Evolutionary conservation across 2,888 invertebrate genomes (phyloP).

Genomic region (Dysmachus trigonus): DNA sequence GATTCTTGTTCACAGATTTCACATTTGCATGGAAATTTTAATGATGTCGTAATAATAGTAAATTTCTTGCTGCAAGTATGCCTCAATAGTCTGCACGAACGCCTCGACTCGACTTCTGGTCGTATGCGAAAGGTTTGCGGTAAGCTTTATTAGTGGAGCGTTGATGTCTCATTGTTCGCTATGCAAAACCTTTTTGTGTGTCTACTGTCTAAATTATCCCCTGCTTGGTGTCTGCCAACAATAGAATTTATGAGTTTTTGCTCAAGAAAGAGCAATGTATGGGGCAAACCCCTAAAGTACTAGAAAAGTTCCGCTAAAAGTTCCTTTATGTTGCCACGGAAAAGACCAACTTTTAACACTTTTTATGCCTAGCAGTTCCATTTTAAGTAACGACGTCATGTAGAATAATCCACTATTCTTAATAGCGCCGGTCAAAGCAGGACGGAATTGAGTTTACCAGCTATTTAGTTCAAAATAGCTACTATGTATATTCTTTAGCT

Average conservation of each 20-base stretch:
- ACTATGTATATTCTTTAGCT: background rate
- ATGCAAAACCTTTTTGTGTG: constrained; percentile 41
- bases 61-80: constrained; percentile 44
- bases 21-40: constrained; percentile 50
- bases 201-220: constrained; percentile 32
- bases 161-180: constrained; percentile 41
- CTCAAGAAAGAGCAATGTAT: background rate
- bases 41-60: constrained; percentile 49
- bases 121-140: constrained; percentile 15
- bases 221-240: constrained; percentile 27
- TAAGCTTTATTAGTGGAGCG: constrained; percentile 43
- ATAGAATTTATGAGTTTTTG: constrained; percentile 27
- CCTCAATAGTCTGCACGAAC: constrained; percentile 39
- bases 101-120: constrained; percentile 13
- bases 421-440: background rate
- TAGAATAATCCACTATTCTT: background rate
- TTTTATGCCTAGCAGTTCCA: background rate
- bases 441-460: background rate
- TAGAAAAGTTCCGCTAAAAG: background rate
- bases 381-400: background rate
- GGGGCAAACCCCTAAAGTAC: background rate
- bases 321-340: background rate
- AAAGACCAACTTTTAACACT: background rate
- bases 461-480: background rate
- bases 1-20: constrained; percentile 49